Percentiles rank a stretch among this genome's conserved stretches.
phyloP scores from a whole-genome alignment of 1,140 invertebrate species.

The Apis dorsata region DNA sequence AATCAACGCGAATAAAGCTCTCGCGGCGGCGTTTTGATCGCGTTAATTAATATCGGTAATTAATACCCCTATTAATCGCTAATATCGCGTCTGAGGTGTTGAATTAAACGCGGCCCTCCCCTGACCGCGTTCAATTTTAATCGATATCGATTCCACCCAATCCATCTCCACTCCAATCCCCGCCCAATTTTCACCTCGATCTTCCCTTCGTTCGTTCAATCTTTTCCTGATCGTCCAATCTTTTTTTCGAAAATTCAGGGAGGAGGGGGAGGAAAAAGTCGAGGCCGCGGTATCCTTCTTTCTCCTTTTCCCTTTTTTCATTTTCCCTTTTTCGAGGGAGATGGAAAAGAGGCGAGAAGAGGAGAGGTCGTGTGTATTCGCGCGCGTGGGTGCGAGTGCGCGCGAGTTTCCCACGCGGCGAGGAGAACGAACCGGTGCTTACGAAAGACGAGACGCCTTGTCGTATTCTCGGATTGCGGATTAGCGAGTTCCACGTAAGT shows the following conservation, averaged over 20 bases:
- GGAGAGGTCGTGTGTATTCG: not conserved
- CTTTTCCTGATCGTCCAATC: too few relatives aligned
- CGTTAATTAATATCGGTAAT: slow-evolving; percentile 42
- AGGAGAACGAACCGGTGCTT: slow-evolving; percentile 40
- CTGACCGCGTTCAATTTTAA: slow-evolving; percentile 31
- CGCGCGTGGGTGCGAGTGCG: slow-evolving; percentile 30
- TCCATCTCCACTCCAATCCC: too few relatives aligned
- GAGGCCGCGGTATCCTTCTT: too few relatives aligned
- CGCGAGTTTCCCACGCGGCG: slow-evolving; percentile 48
- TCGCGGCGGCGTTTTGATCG: not conserved
- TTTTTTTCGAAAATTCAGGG: too few relatives aligned
- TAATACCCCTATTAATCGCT: slow-evolving; percentile 27
- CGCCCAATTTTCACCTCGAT: too few relatives aligned
- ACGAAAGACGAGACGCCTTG: slow-evolving; percentile 52
- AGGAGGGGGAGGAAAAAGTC: too few relatives aligned
- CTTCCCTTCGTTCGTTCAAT: too few relatives aligned
- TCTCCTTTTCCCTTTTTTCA: too few relatives aligned
- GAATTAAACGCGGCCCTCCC: slow-evolving; percentile 8
- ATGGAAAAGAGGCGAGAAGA: not conserved
- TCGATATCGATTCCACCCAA: not conserved
- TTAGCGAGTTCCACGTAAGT: slow-evolving; percentile 12
- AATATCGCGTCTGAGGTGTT: slow-evolving; percentile 26
- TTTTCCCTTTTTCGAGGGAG: too few relatives aligned
- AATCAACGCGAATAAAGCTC: not conserved
- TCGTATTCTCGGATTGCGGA: slow-evolving; percentile 31